phyloP scores from a whole-genome alignment of 2,888 invertebrate genomes.

The Harpalus rubripes region DNA sequence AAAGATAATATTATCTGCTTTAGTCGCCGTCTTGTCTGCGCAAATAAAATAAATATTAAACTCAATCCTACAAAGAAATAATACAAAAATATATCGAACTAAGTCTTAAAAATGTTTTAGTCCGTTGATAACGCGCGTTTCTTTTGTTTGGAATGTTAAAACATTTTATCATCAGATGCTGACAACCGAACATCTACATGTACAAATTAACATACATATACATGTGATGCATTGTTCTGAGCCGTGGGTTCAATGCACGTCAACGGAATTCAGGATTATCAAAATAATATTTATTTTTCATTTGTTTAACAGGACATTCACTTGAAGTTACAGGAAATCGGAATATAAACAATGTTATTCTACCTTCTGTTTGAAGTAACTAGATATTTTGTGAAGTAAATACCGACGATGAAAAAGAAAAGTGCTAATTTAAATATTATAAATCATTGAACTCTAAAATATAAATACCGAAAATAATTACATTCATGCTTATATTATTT shows the following conservation, averaged over 20 bases:
- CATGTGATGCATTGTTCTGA: slow-evolving; percentile 18
- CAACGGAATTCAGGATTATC: slow-evolving; percentile 18
- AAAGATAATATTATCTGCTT: neutral
- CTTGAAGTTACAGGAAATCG: slow-evolving; percentile 9
- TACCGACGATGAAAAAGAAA: neutral
- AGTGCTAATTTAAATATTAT: neutral
- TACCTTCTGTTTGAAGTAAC: neutral
- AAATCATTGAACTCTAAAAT: too few species aligned
- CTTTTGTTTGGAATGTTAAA: slow-evolving; percentile 35
- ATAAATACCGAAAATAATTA: too few species aligned
- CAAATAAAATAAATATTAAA: slow-evolving; percentile 15
- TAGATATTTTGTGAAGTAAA: neutral
- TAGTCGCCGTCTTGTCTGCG: slow-evolving; percentile 9
- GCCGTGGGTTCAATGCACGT: slow-evolving; percentile 6
- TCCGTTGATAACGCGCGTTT: neutral
- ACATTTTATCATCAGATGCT: slow-evolving; percentile 36
- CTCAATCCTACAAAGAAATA: neutral
- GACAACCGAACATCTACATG: slow-evolving; percentile 8
- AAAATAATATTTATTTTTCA: slow-evolving; percentile 35
- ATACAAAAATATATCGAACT: neutral
- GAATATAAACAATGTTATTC: slow-evolving; percentile 5
- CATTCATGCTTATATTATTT: too few species aligned
- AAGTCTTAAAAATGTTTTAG: neutral
- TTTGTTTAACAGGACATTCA: slow-evolving; percentile 32
- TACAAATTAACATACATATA: neutral